A percentile compares a stretch with the other conserved stretches of the same genome.
These are phyloP conservation scores for Himalopsyche phryganea DNA, from an alignment of 1,140 invertebrate species.

Conservation along the genomic window DNA sequence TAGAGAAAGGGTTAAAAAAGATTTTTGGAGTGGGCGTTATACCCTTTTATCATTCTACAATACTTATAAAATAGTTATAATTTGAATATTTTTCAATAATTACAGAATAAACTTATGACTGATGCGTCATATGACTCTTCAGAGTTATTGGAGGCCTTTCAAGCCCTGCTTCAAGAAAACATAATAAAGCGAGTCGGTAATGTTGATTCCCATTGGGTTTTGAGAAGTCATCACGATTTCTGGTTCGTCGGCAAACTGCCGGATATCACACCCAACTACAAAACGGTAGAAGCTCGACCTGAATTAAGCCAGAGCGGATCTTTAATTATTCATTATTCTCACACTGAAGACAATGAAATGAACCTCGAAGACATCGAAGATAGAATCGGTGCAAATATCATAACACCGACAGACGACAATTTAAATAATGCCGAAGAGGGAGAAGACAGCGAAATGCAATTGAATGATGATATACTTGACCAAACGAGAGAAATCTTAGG, in stretches of 20 bases:
- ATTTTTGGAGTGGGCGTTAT: too few species aligned
- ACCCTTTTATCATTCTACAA: too few species aligned
- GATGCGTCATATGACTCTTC: too few species aligned
- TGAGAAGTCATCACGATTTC: not conserved
- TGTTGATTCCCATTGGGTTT: constrained; percentile 6
- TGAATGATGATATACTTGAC: not conserved
- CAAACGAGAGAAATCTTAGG: not conserved
- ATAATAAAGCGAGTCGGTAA: constrained; percentile 2
- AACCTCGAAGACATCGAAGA: not conserved
- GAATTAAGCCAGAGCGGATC: not conserved
- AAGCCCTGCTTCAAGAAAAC: not conserved
- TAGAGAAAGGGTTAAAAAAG: too few species aligned
- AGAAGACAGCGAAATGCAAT: not conserved
- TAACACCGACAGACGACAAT: not conserved
- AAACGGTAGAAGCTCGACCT: not conserved
- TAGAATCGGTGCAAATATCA: not conserved
- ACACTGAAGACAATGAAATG: not conserved
- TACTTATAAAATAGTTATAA: too few species aligned
- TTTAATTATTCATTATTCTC: not conserved
- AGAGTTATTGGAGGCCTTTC: not conserved
- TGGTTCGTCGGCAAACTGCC: constrained; percentile 8
- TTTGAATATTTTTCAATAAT: too few species aligned
- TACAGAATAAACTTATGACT: too few species aligned
- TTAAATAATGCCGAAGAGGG: not conserved
- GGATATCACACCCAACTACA: not conserved